Evolutionary conservation across 2,888 invertebrate genomes (phyloP).

Genomic region (Steinernema hermaphroditum): DNA sequence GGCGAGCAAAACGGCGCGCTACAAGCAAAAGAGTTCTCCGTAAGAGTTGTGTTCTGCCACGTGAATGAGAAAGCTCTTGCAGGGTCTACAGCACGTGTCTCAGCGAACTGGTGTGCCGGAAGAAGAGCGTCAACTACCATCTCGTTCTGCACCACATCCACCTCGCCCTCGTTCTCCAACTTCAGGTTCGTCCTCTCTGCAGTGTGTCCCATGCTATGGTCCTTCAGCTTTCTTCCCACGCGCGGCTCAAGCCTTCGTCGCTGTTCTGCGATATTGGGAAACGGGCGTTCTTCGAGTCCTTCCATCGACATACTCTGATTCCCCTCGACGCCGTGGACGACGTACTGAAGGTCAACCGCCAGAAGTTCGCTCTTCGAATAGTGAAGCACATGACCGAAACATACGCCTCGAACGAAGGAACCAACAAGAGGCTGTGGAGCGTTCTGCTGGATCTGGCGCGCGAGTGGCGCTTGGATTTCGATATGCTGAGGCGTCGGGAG

Average conservation of each 20-base stretch:
- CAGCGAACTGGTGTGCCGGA: constrained; percentile 36
- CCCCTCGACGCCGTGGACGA: constrained; percentile 56
- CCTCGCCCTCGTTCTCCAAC: constrained; percentile 45
- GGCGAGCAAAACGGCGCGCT: too few relatives aligned
- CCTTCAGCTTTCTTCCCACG: not conserved
- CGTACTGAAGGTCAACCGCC: constrained; percentile 45
- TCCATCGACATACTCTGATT: constrained; percentile 60
- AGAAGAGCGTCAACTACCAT: constrained; percentile 57
- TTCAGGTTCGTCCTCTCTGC: constrained; percentile 35
- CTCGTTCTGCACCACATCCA: constrained; percentile 59
- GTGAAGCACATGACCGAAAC: constrained; percentile 30
- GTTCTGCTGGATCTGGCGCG: constrained; percentile 37
- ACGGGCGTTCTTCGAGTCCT: constrained; percentile 54
- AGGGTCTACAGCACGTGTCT: constrained; percentile 1
- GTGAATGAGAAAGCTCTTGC: not conserved
- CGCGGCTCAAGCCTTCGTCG: not conserved
- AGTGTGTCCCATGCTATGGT: not conserved
- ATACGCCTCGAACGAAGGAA: constrained; percentile 9
- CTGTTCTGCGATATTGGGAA: constrained; percentile 40
- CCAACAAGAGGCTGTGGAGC: constrained; percentile 35
- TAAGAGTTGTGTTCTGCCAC: too few relatives aligned
- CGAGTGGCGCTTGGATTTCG: constrained; percentile 47
- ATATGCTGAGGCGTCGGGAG: constrained; percentile 41
- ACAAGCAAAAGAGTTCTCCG: not conserved
- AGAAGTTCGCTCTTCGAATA: constrained; percentile 45